A percentile compares a stretch with the other conserved stretches of the same genome.
Conservation (phyloP, 1,140 invertebrate species). For the Saccostrea cuccullata region DNA sequence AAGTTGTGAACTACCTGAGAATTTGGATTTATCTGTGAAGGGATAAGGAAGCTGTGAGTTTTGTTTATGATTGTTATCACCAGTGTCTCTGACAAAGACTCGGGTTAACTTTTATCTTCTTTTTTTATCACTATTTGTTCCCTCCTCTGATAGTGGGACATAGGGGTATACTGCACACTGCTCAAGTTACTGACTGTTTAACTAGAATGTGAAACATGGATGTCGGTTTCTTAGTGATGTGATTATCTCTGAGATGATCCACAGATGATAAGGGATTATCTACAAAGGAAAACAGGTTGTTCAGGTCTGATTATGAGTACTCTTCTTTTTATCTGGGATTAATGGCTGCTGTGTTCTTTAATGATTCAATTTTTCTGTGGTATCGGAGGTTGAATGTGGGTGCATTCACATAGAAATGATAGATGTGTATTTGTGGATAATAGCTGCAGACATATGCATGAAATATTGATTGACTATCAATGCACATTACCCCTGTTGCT, state of each 20-base stretch:
- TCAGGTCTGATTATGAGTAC: not conserved
- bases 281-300: not conserved
- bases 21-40: not conserved
- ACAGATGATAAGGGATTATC: slow-evolving; percentile 3
- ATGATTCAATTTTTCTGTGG: not conserved
- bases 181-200: not conserved
- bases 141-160: not conserved
- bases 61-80: not conserved
- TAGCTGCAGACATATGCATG: not conserved
- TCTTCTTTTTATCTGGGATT: not conserved
- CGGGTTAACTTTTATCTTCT: not conserved
- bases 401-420: no score
- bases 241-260: not conserved
- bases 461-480: slow-evolving; percentile 1
- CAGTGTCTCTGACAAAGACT: slow-evolving; percentile 7
- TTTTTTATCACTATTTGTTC: not conserved
- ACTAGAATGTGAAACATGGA: not conserved
- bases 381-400: not conserved
- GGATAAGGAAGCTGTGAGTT: not conserved
- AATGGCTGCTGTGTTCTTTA: not conserved
- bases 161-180: not conserved
- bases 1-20: not conserved
- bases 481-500: not conserved
- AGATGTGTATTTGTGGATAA: not conserved
- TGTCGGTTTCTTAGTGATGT: not conserved